phyloP scores from a whole-genome alignment of 1,140 invertebrate species.

The Varroa destructor region DNA sequence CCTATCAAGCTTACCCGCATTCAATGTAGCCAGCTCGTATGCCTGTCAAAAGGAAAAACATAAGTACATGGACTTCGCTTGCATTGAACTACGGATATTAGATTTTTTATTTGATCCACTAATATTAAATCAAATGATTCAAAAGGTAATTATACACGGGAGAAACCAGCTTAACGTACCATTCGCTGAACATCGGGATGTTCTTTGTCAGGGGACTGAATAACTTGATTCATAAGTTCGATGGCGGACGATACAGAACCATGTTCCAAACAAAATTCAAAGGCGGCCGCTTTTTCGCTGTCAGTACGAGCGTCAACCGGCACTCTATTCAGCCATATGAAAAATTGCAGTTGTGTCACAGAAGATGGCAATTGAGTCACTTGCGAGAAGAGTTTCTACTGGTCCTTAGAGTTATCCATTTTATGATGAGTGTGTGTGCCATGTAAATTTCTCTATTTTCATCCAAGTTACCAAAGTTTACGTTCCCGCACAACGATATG shows the following conservation, averaged over 20 bases:
- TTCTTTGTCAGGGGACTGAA: neutral
- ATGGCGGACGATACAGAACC: too few species aligned
- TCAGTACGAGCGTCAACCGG: neutral
- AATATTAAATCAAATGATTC: neutral
- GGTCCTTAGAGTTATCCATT: too few species aligned
- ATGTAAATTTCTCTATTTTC: too few species aligned
- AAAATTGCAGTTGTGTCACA: too few species aligned
- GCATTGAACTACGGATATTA: neutral
- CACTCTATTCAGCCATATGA: too few species aligned
- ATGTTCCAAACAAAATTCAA: neutral
- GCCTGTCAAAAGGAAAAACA: neutral
- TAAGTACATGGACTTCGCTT: neutral
- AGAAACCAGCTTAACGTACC: neutral
- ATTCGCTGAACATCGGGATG: conserved; percentile 6
- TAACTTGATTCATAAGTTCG: neutral
- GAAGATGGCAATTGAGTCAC: too few species aligned
- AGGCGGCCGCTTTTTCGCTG: neutral
- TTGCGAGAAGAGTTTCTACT: too few species aligned
- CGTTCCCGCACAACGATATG: too few species aligned
- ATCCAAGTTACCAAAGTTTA: too few species aligned
- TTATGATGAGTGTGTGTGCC: too few species aligned
- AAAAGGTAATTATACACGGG: neutral
- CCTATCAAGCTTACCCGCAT: neutral
- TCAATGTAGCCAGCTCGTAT: neutral
- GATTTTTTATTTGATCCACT: neutral